Evolutionary conservation across 2,888 invertebrate species (phyloP), one percentile per base, ranked within the genome.

Genomic region (Drosophila picticornis): DNA sequence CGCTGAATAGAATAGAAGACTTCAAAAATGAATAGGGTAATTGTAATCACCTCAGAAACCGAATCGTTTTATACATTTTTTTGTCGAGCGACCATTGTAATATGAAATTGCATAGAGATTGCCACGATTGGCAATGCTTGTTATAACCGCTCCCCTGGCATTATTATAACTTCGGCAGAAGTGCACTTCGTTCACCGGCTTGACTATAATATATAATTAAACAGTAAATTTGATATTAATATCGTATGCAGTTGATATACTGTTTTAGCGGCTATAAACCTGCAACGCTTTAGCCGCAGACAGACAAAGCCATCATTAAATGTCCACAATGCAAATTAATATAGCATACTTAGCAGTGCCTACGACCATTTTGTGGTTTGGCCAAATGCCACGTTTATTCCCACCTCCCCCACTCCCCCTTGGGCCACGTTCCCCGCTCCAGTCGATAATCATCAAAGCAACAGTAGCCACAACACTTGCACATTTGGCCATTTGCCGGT

Each of bases 331-430:
- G 79, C 65, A 79, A 82, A 89, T 88, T 85, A 84, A 78, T 89
- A 89, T 90, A 82, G 88, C 84, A 87, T 84, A 90, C 83, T 89
- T 89, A 84, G 77, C 77, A 75, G 83, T 64, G 77, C 70, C 67
- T 32, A 66, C 68, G 60, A 52, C 64, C 72, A 75, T 80, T 88
- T 71, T 84, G 85, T 51, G 88, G 83, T 84, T 68, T 69, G 59
- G 67, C 72, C 60, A 57, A 65, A 77, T 69, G 60, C 57, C 58
- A 68, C 72, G 81, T 67, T 71, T 70, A 71, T 46, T 50, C 9
- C 25, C 46, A 25, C 4, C 16, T 27, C 29, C 48, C 22, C 6
- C 7, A 25, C n/a, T n/a, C n/a, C n/a, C n/a, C n/a, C n/a, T n/a
- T n/a, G n/a, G 13, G 52, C 61, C 32, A 16, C 16, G 22, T 16